phyloP scores from a whole-genome alignment of 2,888 invertebrate species.

The Eristalis pertinax region DNA sequence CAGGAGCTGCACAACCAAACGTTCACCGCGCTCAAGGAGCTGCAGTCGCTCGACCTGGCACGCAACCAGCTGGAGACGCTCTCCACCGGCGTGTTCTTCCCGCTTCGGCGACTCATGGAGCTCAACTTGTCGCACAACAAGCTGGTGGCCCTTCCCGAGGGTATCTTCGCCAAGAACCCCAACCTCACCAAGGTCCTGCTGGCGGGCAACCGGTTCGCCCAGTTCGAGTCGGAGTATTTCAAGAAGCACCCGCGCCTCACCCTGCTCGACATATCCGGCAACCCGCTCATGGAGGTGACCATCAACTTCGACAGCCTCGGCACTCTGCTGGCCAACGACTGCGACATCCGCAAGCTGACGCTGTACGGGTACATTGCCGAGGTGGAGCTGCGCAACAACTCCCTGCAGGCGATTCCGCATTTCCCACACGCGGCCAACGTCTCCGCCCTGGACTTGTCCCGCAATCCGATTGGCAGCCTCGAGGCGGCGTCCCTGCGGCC shows the following conservation, averaged over 20 bases:
- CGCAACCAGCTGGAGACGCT: slow-evolving; percentile 76
- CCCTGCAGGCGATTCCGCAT: slow-evolving; percentile 78
- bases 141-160: slow-evolving; percentile 75
- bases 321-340: slow-evolving; percentile 75
- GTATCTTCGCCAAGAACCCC: slow-evolving; percentile 77
- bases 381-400: slow-evolving; percentile 78
- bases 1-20: slow-evolving; percentile 77
- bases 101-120: slow-evolving; percentile 77
- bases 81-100: slow-evolving; percentile 75
- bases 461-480: slow-evolving; percentile 78
- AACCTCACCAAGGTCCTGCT: slow-evolving; percentile 78
- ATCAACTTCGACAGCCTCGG: slow-evolving; percentile 77
- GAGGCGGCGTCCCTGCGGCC: slow-evolving; percentile 78
- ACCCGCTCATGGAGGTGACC: slow-evolving; percentile 77
- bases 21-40: slow-evolving; percentile 78
- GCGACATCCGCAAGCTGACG: slow-evolving; percentile 78
- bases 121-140: slow-evolving; percentile 78
- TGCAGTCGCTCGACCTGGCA: slow-evolving; percentile 77
- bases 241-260: slow-evolving; percentile 76
- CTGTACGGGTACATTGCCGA: slow-evolving; percentile 77
- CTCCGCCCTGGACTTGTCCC: slow-evolving; percentile 77
- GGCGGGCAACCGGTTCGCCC: slow-evolving; percentile 77
- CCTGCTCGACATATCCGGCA: slow-evolving; percentile 78
- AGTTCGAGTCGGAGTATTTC: slow-evolving; percentile 78
- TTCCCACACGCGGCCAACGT: slow-evolving; percentile 78